These are phyloP conservation scores for Melinopterus prodromus DNA, from an alignment of 2,888 invertebrate species.

Conservation along the genomic window DNA sequence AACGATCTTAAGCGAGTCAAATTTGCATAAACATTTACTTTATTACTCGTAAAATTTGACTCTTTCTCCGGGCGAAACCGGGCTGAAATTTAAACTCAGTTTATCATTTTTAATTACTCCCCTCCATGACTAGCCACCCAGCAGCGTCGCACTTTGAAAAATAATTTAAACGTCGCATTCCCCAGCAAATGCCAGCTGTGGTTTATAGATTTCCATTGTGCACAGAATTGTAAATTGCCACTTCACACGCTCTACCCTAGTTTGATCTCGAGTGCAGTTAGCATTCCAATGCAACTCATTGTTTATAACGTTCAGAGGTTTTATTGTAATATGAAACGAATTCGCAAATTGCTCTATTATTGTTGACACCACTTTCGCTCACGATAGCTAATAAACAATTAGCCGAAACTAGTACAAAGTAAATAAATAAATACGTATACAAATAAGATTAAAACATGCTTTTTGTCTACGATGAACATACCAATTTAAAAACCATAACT, in stretches of 20 bases:
- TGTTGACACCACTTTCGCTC: no score
- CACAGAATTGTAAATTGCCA: background rate
- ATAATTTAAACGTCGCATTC: background rate
- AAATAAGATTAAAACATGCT: no score
- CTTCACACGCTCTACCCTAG: background rate
- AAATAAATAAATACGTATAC: no score
- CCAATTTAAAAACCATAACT: no score
- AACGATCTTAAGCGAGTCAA: background rate
- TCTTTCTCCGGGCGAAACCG: background rate
- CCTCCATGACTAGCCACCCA: background rate
- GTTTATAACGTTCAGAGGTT: no score
- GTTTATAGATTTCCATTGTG: no score
- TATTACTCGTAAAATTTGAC: slow-evolving; percentile 4
- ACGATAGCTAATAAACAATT: no score
- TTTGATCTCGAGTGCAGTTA: background rate
- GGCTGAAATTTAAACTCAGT: slow-evolving; percentile 4
- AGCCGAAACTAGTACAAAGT: no score
- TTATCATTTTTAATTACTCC: background rate
- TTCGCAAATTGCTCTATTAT: no score
- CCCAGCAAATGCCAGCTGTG: background rate
- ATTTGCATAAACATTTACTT: background rate
- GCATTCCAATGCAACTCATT: background rate
- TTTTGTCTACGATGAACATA: no score
- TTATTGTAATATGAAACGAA: no score
- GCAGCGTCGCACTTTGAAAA: background rate